Base-by-base conservation (phyloP, 2,888 invertebrate species). In the Melieria omissa region DNA sequence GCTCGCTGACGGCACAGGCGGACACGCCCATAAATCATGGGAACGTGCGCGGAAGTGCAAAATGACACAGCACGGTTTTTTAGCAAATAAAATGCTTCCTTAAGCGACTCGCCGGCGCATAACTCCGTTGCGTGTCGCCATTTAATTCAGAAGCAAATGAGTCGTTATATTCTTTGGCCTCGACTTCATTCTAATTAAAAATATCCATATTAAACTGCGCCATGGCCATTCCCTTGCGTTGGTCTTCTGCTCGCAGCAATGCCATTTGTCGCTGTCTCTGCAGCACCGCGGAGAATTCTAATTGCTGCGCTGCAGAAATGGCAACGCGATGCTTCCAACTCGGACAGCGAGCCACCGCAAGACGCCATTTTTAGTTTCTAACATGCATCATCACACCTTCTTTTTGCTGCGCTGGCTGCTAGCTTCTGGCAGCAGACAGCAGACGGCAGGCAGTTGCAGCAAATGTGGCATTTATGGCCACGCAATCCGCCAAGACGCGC, bases 221-320 rank as follows among this genome's bases (percentile, higher is more conserved):
- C 29, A 29, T 29, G 29, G 29, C 29, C 29, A 29, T 29, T 29
- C 29, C 29, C 29, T 29, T 29, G 29, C 29, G 3, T 3, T 29
- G 29, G 29, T 29, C 29, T 29, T 29, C 29, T 29, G 3, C 29
- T 29, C 29, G 1, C 29, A 29, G 29, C 29, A 41, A 52, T 10
- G 49, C 14, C 12, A 5, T 10, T 62, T 45, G 44, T 60, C 9
- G 44, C 12, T 41, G 7, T 10, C 3, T 10, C 46, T 46, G 14
- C 65, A 58, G 66, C 47, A 52, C 73, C 74, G 73, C 70, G 67
- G 73, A 75, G 76, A 76, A 75, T 76, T 76, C 74, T 76, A 75
- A 76, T 76, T 75, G 76, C 74, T 75, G 74, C 72, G 73, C 60
- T 61, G 67, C 76, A 73, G 72, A 75, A 75, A 76, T 74, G 75